These are phyloP conservation scores for Contarinia nasturtii DNA, from an alignment of 1,140 invertebrate species.

Conservation along the genomic window DNA sequence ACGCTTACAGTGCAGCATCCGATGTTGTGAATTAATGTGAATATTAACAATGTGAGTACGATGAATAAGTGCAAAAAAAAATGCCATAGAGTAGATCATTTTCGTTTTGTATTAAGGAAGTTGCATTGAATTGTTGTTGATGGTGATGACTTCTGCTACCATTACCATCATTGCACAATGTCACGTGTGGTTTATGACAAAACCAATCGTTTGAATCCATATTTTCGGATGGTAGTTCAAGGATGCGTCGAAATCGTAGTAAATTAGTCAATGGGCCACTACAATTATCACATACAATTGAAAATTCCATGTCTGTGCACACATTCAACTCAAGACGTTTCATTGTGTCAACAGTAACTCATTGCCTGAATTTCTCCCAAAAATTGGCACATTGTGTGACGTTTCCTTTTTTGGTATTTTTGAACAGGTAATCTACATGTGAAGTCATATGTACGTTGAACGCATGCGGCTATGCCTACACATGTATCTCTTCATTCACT, in stretches of 20 bases:
- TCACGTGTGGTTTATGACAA: neutral
- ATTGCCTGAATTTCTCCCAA: too few species aligned
- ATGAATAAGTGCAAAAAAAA: neutral
- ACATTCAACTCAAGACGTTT: neutral
- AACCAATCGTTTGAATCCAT: conserved; percentile 1
- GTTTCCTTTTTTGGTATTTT: too few species aligned
- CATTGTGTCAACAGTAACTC: too few species aligned
- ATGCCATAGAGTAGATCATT: neutral
- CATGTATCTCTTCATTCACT: too few species aligned
- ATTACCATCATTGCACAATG: neutral
- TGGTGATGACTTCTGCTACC: too few species aligned
- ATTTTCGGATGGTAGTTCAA: conserved; percentile 1
- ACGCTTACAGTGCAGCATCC: neutral
- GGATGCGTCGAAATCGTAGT: neutral
- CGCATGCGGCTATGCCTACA: too few species aligned
- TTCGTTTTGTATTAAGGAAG: neutral
- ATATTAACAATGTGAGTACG: neutral
- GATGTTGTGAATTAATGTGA: neutral
- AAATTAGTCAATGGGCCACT: neutral
- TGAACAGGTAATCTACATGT: too few species aligned
- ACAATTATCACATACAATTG: neutral
- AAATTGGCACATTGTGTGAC: too few species aligned
- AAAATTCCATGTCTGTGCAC: neutral
- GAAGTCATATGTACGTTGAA: too few species aligned
- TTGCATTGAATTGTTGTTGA: neutral